phyloP scores from a whole-genome alignment of 2,888 invertebrate genomes.

The Cosmia trapezina region DNA sequence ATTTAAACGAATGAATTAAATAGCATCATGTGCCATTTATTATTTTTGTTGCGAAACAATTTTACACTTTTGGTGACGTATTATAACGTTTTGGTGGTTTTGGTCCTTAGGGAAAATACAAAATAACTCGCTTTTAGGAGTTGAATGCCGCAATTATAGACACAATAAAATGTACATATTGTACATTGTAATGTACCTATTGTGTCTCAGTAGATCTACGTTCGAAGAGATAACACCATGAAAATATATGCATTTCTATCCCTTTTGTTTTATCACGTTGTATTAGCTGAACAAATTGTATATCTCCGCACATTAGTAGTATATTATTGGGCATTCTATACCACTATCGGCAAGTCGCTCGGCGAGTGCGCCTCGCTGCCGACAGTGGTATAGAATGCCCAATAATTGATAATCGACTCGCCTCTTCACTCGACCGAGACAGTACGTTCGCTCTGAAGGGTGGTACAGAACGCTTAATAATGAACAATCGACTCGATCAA shows the following conservation, averaged over 20 bases:
- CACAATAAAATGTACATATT: background rate
- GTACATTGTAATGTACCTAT: too few species aligned
- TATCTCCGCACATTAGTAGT: background rate
- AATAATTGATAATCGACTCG: too few species aligned
- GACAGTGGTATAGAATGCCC: too few species aligned
- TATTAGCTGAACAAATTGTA: conserved; percentile 1
- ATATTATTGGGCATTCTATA: too few species aligned
- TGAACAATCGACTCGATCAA: too few species aligned
- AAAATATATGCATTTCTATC: background rate
- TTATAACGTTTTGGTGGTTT: background rate
- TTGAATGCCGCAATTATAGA: background rate
- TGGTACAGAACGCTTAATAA: too few species aligned
- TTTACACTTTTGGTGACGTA: background rate
- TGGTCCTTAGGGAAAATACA: background rate
- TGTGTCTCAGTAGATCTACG: background rate
- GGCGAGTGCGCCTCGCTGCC: too few species aligned
- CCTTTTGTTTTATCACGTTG: conserved; percentile 1
- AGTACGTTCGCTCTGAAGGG: too few species aligned
- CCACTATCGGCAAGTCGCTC: too few species aligned
- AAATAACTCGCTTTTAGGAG: background rate
- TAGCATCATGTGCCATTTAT: background rate
- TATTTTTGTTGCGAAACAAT: background rate
- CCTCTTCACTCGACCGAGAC: too few species aligned
- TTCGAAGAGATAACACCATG: background rate
- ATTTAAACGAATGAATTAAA: background rate